Evolutionary conservation across 2,888 invertebrate genomes (phyloP).

Genomic region (Pachycephus smyrnensis): DNA sequence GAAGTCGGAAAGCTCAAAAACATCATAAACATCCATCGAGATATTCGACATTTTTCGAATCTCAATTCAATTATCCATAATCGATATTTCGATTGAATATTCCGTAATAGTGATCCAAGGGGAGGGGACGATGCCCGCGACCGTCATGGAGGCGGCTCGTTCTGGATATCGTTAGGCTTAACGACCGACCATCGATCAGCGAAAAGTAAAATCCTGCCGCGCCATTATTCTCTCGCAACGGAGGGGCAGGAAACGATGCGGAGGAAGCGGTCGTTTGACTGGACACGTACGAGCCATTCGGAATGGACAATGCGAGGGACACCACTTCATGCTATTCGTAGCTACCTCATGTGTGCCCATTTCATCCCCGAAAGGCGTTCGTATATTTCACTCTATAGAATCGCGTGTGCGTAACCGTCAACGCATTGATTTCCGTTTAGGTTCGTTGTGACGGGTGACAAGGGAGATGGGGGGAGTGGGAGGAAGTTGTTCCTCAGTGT

Average conservation of each 20-base stretch:
- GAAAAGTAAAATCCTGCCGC: neutral
- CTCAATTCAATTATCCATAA: neutral
- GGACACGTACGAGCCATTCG: neutral
- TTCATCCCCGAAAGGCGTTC: neutral
- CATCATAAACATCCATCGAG: neutral
- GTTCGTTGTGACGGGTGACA: neutral
- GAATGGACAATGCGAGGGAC: neutral
- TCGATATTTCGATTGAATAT: neutral
- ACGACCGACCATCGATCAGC: neutral
- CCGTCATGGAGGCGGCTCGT: neutral
- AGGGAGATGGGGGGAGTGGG: constrained; percentile 13
- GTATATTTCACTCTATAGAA: constrained; percentile 7
- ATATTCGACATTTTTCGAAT: neutral
- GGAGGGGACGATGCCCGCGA: neutral
- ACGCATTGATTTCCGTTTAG: constrained; percentile 36
- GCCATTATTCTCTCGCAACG: neutral
- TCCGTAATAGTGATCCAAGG: neutral
- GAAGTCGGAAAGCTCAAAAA: neutral
- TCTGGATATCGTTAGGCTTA: neutral
- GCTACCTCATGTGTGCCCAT: neutral
- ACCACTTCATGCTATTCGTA: neutral
- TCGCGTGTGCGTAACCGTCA: constrained; percentile 27
- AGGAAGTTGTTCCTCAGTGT: constrained; percentile 23
- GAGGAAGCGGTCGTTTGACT: neutral
- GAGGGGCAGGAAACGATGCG: neutral